Evolutionary conservation across 2,113 vertebrate species (phyloP), one percentile per base, ranked within the genome.

Genomic region (Setophaga petechia): DNA sequence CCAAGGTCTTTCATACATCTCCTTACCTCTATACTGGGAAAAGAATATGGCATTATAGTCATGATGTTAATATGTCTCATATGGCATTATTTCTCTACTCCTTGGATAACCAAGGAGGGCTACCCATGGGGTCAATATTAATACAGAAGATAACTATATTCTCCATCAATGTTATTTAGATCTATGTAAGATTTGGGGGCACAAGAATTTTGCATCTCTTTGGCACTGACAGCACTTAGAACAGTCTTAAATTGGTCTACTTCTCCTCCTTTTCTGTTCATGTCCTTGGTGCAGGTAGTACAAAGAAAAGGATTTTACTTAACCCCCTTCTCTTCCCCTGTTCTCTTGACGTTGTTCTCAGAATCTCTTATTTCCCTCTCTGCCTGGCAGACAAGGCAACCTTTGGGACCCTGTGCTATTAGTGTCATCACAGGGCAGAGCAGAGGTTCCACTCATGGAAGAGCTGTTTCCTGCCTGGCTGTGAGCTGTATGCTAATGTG

Each of bases 291-390:
- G 49, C 35, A 71, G 22, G 28, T 24, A 65, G 13, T 51, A 75
- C n/a, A 83, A 96, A 89, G 55, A 93, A 78, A 39, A 90, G 52
- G 31, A 81, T 84, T 81, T 74, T 72, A 73, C 31, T 77, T 80
- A 31, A 65, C 5, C 13, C 9, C 9, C 27, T 91, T 67, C 30
- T 76, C 18, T 28, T 84, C 37, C 35, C 75, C 49, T 39, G 37
- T 46, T 75, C 54, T 82, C 62, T 82, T 51, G 82, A 93, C 87
- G 80, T 91, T 69, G 49, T 39, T 77, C 78, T 79, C 6, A 3
- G 43, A 31, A 58, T 71, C 54, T 87, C 51, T 77, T 28, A 33
- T 49, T 83, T 90, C 55, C 35, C 17, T 59, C 62, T 69, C 82
- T 87, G 49, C 21, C 74, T 76, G 85, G 57, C 68, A 95, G 75